A percentile compares a stretch with the other conserved stretches of the same genome.
These are phyloP conservation scores for Chloroceryle amazona DNA, from an alignment of 2,797 vertebrate genomes.

Conservation along the genomic window DNA sequence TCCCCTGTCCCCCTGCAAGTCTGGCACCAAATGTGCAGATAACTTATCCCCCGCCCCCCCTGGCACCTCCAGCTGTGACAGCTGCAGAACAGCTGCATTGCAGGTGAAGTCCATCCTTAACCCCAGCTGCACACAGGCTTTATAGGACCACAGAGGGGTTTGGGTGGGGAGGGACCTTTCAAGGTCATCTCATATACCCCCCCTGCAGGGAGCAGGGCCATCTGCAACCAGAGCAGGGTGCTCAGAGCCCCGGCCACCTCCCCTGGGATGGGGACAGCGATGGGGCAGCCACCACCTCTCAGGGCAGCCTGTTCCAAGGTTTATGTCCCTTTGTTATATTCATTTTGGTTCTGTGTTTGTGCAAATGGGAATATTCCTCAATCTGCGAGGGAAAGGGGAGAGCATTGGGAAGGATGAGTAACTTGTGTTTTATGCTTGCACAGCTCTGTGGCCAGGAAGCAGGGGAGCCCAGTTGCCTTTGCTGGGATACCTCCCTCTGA, in stretches of 20 bases:
- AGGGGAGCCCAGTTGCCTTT: neutral
- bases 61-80: neutral
- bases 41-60: too few species aligned
- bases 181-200: neutral
- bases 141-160: neutral
- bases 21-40: neutral
- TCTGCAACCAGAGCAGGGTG: neutral
- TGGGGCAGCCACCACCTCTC: neutral
- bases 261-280: neutral
- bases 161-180: neutral
- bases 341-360: neutral
- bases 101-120: neutral
- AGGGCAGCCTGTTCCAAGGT: neutral
- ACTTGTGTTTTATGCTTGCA: neutral
- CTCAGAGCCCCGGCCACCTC: neutral
- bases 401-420: neutral
- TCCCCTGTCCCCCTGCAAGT: neutral
- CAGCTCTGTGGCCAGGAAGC: neutral
- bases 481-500: neutral
- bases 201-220: neutral
- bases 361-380: accelerated
- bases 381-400: neutral
- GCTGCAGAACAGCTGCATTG: accelerated
- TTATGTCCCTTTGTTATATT: neutral
- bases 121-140: accelerated